A percentile compares a stretch with the other conserved stretches of the same genome.
These are phyloP conservation scores for Dipus sagitta DNA, from an alignment of 2,797 vertebrate species.

Conservation along the genomic window DNA sequence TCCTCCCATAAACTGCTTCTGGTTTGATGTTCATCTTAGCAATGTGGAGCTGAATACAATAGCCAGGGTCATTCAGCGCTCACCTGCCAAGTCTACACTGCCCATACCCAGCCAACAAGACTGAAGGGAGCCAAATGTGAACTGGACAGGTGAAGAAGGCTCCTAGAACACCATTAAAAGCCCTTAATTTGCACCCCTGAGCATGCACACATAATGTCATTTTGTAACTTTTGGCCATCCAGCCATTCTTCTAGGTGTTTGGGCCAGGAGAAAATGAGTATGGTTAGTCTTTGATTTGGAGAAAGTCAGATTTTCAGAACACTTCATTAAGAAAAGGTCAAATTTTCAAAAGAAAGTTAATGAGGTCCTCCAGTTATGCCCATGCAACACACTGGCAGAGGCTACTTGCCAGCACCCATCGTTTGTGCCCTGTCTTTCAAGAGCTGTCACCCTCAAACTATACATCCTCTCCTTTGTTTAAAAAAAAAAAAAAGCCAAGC, in stretches of 20 bases:
- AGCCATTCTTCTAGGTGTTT: no score
- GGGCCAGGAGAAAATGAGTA: neutral
- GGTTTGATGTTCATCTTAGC: no score
- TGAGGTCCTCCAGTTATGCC: no score
- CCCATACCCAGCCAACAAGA: neutral
- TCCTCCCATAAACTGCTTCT: no score
- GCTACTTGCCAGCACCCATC: neutral
- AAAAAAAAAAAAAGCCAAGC: neutral
- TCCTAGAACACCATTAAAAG: neutral
- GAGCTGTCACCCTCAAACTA: no score
- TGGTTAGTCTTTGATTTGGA: neutral
- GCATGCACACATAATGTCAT: no score
- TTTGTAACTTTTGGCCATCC: no score
- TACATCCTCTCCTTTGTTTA: neutral
- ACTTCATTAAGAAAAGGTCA: neutral
- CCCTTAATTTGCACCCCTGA: no score
- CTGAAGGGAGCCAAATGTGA: neutral
- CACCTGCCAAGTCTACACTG: neutral
- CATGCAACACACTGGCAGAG: neutral
- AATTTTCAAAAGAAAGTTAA: neutral
- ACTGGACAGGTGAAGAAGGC: neutral
- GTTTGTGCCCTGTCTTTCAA: neutral
- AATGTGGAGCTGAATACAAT: no score
- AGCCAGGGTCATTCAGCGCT: neutral
- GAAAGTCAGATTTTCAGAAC: neutral